A percentile compares a stretch with the other conserved stretches of the same genome.
These are phyloP conservation scores for Probaryconus sp. DNA, from an alignment of 1,140 invertebrate genomes.

Conservation along the genomic window DNA sequence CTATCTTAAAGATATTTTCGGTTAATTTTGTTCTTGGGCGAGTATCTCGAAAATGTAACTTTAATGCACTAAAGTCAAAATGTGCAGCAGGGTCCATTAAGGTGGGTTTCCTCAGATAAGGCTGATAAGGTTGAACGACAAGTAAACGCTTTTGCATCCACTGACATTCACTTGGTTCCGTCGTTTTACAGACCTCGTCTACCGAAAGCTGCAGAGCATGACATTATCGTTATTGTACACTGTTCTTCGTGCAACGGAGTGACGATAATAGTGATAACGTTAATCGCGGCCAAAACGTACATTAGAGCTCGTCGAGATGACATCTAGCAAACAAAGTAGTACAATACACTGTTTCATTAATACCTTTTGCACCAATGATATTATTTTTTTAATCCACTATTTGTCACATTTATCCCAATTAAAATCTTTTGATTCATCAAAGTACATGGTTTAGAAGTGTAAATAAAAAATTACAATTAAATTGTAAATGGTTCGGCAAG, in stretches of 20 bases:
- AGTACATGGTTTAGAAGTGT: no score
- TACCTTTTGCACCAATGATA: no score
- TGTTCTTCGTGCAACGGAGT: conserved; percentile 38
- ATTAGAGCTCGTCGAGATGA: conserved; percentile 21
- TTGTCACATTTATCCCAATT: no score
- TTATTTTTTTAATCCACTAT: no score
- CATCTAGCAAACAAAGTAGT: background rate
- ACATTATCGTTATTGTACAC: conserved; percentile 53
- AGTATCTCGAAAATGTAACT: no score
- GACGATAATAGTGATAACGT: conserved; percentile 54
- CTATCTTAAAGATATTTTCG: no score
- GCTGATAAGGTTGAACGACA: conserved; percentile 42
- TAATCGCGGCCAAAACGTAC: conserved; percentile 38
- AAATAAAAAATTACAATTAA: no score
- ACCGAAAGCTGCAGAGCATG: conserved; percentile 15
- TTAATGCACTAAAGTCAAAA: conserved; percentile 42
- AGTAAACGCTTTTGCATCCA: no score
- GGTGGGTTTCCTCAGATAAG: conserved; percentile 53
- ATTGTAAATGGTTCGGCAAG: no score
- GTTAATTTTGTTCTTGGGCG: conserved; percentile 27
- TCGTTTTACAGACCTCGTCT: no score
- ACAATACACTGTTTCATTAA: background rate
- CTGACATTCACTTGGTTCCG: conserved; percentile 41
- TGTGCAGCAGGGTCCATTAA: conserved; percentile 49
- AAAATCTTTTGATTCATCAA: no score